These are phyloP conservation scores for Zingel zingel DNA, from an alignment of 2,113 vertebrate species.

Conservation along the genomic window DNA sequence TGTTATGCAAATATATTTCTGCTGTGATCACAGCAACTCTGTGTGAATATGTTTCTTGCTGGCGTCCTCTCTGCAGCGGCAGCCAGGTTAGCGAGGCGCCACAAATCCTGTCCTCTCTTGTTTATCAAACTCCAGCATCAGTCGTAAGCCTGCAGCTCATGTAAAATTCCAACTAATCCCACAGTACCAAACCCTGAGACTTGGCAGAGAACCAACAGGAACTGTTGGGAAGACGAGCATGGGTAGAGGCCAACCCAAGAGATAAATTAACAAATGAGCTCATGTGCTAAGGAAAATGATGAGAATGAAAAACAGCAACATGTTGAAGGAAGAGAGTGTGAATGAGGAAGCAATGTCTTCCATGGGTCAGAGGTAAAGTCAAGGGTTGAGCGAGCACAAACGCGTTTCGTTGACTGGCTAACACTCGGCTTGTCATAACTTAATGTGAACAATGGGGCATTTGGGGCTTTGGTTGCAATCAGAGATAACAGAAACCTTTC, in stretches of 20 bases:
- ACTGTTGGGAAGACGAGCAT: constrained; percentile 24
- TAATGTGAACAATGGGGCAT: constrained; percentile 49
- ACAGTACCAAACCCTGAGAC: constrained; percentile 18
- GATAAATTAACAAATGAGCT: constrained; percentile 56
- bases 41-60: constrained; percentile 18
- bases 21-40: not conserved
- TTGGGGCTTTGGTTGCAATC: constrained; percentile 29
- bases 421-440: constrained; percentile 43
- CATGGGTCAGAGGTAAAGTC: constrained; percentile 36
- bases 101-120: constrained; percentile 41
- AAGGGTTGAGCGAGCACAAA: constrained; percentile 1
- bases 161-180: constrained; percentile 50
- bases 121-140: constrained; percentile 63
- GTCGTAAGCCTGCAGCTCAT: constrained; percentile 22
- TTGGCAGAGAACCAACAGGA: constrained; percentile 61
- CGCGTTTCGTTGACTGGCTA: constrained; percentile 23
- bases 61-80: constrained; percentile 11
- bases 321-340: constrained; percentile 45
- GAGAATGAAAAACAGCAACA: constrained; percentile 17
- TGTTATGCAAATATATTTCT: constrained; percentile 12
- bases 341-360: constrained; percentile 52
- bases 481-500: constrained; percentile 53
- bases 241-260: constrained; percentile 20
- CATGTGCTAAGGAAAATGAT: constrained; percentile 1
- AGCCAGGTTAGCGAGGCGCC: constrained; percentile 36